These are phyloP conservation scores for Nephotettix cincticeps DNA, from an alignment of 1,140 invertebrate species.

Conservation along the genomic window DNA sequence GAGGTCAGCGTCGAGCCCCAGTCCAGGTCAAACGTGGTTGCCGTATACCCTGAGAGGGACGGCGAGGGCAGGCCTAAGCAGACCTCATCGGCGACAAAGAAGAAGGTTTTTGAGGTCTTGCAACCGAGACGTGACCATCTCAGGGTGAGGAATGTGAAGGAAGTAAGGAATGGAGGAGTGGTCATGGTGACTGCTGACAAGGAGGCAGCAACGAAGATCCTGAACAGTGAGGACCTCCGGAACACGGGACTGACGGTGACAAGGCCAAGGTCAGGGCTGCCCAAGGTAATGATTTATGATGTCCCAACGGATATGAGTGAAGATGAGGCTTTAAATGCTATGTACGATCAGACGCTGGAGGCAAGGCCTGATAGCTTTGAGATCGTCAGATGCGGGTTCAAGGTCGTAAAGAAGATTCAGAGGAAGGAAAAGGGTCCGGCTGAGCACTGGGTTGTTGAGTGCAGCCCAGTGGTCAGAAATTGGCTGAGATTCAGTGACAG, in stretches of 20 bases:
- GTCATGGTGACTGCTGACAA: background rate
- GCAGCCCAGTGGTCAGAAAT: background rate
- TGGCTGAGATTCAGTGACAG: background rate
- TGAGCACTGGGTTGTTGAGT: conserved; percentile 7
- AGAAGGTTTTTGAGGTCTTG: background rate
- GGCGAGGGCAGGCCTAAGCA: background rate
- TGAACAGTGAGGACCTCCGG: background rate
- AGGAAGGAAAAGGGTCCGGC: background rate
- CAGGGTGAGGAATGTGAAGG: background rate
- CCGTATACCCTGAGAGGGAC: background rate
- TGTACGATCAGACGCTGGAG: too few species aligned
- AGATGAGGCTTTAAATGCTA: background rate
- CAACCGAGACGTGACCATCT: background rate
- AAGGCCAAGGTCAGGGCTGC: background rate
- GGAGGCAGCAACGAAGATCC: background rate
- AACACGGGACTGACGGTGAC: background rate
- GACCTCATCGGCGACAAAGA: background rate
- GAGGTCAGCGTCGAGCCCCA: too few species aligned
- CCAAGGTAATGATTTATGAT: conserved; percentile 8
- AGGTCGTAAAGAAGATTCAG: background rate
- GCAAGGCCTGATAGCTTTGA: background rate
- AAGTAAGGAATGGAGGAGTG: conserved; percentile 6
- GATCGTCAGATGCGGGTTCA: background rate
- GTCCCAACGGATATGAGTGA: background rate
- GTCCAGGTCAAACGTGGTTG: conserved; percentile 69